Evolutionary conservation across 2,797 vertebrate genomes (phyloP).

Genomic region (Galago senegalensis): DNA sequence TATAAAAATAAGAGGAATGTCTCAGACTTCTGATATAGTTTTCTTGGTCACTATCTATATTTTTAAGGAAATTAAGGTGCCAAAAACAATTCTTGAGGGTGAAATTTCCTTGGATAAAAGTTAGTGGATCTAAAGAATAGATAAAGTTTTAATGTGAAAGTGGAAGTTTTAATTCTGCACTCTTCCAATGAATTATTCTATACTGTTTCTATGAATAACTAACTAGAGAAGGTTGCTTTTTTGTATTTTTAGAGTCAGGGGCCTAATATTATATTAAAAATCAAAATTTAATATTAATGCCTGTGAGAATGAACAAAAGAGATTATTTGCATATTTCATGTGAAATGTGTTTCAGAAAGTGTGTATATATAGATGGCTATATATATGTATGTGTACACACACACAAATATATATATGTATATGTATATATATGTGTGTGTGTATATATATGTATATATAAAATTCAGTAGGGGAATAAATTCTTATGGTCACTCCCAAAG

Average conservation of each 20-base stretch:
- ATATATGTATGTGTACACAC: too few relatives aligned
- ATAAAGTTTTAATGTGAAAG: neutral
- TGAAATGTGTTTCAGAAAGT: neutral
- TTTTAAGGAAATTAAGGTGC: neutral
- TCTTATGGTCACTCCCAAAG: neutral
- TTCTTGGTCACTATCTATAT: neutral
- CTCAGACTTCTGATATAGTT: neutral
- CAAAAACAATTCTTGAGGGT: neutral
- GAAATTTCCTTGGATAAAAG: neutral
- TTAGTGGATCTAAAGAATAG: neutral
- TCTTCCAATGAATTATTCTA: neutral
- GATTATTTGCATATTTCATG: neutral
- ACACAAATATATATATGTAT: too few relatives aligned
- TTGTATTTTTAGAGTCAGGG: neutral
- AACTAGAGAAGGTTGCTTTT: neutral
- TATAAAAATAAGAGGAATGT: neutral
- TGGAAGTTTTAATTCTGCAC: neutral
- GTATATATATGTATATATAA: neutral
- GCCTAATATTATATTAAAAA: neutral
- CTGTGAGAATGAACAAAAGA: neutral
- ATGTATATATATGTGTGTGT: too few relatives aligned
- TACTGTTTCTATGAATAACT: neutral
- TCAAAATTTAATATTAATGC: neutral
- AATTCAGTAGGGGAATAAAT: constrained; percentile 6
- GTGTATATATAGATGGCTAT: neutral